phyloP scores from a whole-genome alignment of 2,113 vertebrate species.

The Ploceus nigricollis region DNA sequence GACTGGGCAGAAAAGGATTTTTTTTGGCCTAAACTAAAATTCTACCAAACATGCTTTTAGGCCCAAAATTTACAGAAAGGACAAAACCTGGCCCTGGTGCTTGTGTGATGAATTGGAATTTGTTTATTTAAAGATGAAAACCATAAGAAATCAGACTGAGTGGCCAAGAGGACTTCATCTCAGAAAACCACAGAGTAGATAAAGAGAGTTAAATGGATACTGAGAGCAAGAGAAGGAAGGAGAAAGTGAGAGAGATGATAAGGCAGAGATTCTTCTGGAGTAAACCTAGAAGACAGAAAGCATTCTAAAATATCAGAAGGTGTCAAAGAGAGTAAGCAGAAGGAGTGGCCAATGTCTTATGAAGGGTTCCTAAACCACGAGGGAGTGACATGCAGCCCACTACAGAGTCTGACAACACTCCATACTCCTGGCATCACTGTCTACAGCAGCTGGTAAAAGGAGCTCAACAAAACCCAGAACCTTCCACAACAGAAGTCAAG shows the following conservation, averaged over 20 bases:
- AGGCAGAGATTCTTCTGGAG: neutral
- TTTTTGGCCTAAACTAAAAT: neutral
- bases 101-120: neutral
- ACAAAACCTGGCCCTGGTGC: neutral
- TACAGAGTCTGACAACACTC: neutral
- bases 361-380: neutral
- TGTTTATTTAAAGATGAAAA: neutral
- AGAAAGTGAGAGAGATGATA: neutral
- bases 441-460: neutral
- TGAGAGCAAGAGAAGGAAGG: neutral
- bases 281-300: neutral
- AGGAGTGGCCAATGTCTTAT: neutral
- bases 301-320: neutral
- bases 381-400: fast-evolving
- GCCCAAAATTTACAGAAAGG: neutral
- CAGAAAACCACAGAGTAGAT: neutral
- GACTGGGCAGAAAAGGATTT: neutral
- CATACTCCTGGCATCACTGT: neutral
- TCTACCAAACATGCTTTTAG: neutral
- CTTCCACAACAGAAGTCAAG: neutral
- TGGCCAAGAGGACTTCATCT: neutral
- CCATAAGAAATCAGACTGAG: neutral
- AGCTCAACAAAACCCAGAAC: neutral
- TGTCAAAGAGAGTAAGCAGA: neutral
- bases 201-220: neutral